Percentiles rank a stretch among this genome's conserved stretches.
phyloP scores from a whole-genome alignment of 2,888 invertebrate genomes.

The Carterocephalus palaemon region DNA sequence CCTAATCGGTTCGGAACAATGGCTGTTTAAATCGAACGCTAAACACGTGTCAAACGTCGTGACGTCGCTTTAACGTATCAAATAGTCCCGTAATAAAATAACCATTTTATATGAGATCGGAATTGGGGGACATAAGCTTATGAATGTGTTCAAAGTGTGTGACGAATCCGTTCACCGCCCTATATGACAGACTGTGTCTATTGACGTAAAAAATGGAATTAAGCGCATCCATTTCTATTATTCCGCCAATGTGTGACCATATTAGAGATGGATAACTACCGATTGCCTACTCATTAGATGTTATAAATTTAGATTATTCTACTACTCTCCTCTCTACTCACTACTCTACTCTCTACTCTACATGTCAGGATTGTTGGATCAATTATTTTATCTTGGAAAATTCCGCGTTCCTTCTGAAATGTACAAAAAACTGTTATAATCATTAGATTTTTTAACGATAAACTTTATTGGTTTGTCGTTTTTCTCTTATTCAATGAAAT shows the following conservation, averaged over 20 bases:
- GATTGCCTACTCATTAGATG: no score
- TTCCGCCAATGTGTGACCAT: slow-evolving; percentile 60
- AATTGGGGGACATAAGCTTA: slow-evolving; percentile 52
- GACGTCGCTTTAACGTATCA: slow-evolving; percentile 63
- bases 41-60: slow-evolving; percentile 73
- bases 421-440: no score
- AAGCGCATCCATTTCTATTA: slow-evolving; percentile 52
- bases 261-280: not conserved
- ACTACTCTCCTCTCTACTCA: no score
- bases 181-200: slow-evolving; percentile 45
- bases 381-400: not conserved
- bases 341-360: no score
- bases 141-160: slow-evolving; percentile 52
- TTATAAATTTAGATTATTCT: no score
- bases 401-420: no score
- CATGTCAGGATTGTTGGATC: no score
- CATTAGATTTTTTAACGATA: no score
- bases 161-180: slow-evolving; percentile 61
- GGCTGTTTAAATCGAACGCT: slow-evolving; percentile 65
- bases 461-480: no score
- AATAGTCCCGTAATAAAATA: slow-evolving; percentile 65
- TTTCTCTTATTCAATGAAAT: no score
- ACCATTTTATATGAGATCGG: slow-evolving; percentile 60
- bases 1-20: slow-evolving; percentile 63
- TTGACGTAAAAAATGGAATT: slow-evolving; percentile 68